Conservation (phyloP, 2,888 invertebrate species). For the Unio pictorum region DNA sequence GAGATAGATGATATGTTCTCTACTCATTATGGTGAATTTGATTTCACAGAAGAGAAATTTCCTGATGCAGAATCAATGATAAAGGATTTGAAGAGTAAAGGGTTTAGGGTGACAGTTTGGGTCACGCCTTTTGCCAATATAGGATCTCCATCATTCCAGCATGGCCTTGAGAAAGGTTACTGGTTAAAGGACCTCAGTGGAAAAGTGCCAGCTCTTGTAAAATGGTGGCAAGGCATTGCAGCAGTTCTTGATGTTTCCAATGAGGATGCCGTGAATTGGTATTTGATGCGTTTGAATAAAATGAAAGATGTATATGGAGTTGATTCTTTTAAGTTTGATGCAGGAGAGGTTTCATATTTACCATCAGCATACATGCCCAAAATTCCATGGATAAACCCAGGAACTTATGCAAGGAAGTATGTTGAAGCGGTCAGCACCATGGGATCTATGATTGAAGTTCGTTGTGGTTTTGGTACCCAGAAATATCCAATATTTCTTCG, state of each 20-base stretch:
- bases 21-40: slow-evolving; percentile 86
- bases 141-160: slow-evolving; percentile 86
- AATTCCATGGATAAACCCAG: slow-evolving; percentile 37
- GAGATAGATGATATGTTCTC: slow-evolving; percentile 91
- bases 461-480: slow-evolving; percentile 71
- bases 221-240: slow-evolving; percentile 86
- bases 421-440: slow-evolving; percentile 42
- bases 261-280: slow-evolving; percentile 86
- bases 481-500: slow-evolving; percentile 82
- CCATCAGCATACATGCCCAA: slow-evolving; percentile 36
- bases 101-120: slow-evolving; percentile 87
- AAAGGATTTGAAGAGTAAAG: slow-evolving; percentile 75
- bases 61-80: slow-evolving; percentile 79
- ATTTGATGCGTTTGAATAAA: slow-evolving; percentile 78
- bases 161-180: slow-evolving; percentile 79
- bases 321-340: slow-evolving; percentile 91
- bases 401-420: slow-evolving; percentile 49
- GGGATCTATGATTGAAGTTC: slow-evolving; percentile 79
- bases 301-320: slow-evolving; percentile 80
- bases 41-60: slow-evolving; percentile 81
- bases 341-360: slow-evolving; percentile 73
- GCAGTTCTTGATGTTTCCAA: slow-evolving; percentile 88
- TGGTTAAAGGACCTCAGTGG: slow-evolving; percentile 68
- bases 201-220: slow-evolving; percentile 72
- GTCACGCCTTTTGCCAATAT: slow-evolving; percentile 74